These are phyloP conservation scores for Mystacides longicornis DNA, from an alignment of 2,888 invertebrate genomes.

Conservation along the genomic window DNA sequence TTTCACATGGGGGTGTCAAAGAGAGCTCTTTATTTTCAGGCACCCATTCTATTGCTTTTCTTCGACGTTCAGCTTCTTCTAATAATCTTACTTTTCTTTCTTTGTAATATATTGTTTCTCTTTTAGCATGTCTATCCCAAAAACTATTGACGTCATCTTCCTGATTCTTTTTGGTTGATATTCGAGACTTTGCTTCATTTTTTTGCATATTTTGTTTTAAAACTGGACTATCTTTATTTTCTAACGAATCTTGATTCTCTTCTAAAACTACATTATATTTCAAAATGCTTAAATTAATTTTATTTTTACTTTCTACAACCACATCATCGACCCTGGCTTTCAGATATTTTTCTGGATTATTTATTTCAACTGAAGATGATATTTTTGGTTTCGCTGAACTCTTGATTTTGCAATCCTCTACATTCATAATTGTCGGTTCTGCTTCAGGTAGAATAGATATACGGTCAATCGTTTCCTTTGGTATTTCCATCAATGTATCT, in stretches of 20 bases:
- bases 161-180: neutral
- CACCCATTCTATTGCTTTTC: constrained; percentile 39
- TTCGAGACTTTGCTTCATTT: neutral
- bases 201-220: neutral
- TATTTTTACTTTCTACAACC: constrained; percentile 48
- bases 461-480: constrained; percentile 32
- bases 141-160: constrained; percentile 46
- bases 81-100: constrained; percentile 48
- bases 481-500: constrained; percentile 44
- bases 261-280: constrained; percentile 23
- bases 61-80: constrained; percentile 38
- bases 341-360: constrained; percentile 40
- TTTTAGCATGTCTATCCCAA: constrained; percentile 57
- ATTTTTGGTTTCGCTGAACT: constrained; percentile 47
- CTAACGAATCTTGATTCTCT: constrained; percentile 4
- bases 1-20: no score
- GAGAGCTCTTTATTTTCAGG: constrained; percentile 37
- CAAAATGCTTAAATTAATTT: constrained; percentile 9
- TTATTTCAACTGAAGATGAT: constrained; percentile 48
- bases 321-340: constrained; percentile 52
- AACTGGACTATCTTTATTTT: neutral
- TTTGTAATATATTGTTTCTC: constrained; percentile 56
- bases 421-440: constrained; percentile 35
- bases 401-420: constrained; percentile 29
- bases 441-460: constrained; percentile 45